Percentiles rank a stretch among this genome's conserved stretches.
Conservation (phyloP, 2,888 invertebrate species). For the Rhingia rostrata region DNA sequence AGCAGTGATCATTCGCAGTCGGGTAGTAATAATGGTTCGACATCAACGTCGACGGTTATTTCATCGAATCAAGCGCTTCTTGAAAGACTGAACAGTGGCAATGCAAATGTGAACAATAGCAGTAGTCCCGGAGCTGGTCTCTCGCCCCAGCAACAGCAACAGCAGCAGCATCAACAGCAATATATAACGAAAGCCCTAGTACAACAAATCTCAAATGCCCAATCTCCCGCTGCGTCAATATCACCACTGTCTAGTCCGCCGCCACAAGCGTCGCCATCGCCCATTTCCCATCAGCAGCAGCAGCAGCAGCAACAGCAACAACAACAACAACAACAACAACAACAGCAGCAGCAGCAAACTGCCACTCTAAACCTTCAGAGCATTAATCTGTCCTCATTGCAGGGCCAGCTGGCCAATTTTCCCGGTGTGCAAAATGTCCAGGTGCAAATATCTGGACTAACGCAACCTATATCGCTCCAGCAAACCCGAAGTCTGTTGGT, state of each 20-base stretch:
- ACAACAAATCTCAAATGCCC: slow-evolving; percentile 76
- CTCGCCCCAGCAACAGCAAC: slow-evolving; percentile 80
- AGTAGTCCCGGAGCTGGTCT: slow-evolving; percentile 76
- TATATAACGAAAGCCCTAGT: slow-evolving; percentile 81
- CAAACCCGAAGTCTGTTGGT: slow-evolving; percentile 85
- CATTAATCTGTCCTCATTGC: slow-evolving; percentile 88
- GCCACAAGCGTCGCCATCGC: slow-evolving; percentile 82
- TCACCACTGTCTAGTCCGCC: slow-evolving; percentile 86
- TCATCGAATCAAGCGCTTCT: slow-evolving; percentile 80
- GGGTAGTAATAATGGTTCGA: slow-evolving; percentile 52
- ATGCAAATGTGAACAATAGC: slow-evolving; percentile 75
- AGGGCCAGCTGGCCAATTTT: slow-evolving; percentile 84
- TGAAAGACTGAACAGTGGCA: slow-evolving; percentile 81
- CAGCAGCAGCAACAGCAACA: slow-evolving; percentile 82
- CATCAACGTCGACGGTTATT: slow-evolving; percentile 77
- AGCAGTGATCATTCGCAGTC: slow-evolving; percentile 82
- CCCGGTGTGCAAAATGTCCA: slow-evolving; percentile 91
- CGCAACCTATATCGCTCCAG: slow-evolving; percentile 92
- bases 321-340: slow-evolving; percentile 81
- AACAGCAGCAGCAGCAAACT: slow-evolving; percentile 82
- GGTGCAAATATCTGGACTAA: slow-evolving; percentile 91
- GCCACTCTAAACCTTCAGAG: slow-evolving; percentile 86
- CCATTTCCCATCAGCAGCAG: slow-evolving; percentile 76
- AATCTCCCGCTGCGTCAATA: slow-evolving; percentile 82
- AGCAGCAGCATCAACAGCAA: slow-evolving; percentile 77